Percentiles rank a stretch among this genome's conserved stretches.
Conservation (phyloP, 35 echinoderm and acorn worm species). For the Chiridota heheva region DNA sequence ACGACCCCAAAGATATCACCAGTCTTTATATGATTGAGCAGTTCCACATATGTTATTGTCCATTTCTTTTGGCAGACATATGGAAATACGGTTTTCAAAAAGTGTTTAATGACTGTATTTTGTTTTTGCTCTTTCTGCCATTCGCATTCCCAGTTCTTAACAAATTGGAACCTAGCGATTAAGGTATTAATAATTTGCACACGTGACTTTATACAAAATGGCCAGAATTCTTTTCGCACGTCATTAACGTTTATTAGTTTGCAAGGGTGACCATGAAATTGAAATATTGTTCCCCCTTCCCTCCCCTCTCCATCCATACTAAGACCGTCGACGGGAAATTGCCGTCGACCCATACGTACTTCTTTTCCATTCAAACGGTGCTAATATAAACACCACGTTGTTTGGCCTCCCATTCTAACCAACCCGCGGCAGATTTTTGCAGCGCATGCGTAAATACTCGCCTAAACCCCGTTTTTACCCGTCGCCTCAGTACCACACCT, state of each 20-base stretch:
- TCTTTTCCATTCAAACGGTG: constrained; percentile 15
- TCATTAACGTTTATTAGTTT: background rate
- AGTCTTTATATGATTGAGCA: background rate
- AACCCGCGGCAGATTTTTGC: constrained; percentile 22
- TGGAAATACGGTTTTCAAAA: background rate
- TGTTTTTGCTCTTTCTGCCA: too few relatives aligned
- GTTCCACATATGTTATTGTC: background rate
- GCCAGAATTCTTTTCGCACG: background rate
- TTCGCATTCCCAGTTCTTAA: too few relatives aligned
- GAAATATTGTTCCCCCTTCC: background rate
- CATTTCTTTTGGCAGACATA: constrained; percentile 14
- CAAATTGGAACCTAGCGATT: background rate
- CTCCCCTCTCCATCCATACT: background rate
- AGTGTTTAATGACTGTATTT: too few relatives aligned
- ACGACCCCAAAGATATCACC: constrained; percentile 8
- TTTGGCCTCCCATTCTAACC: constrained; percentile 46
- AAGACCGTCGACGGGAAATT: background rate
- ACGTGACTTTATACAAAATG: background rate
- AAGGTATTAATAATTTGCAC: too few relatives aligned
- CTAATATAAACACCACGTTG: background rate
- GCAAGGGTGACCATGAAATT: background rate
- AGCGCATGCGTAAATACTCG: constrained; percentile 4
- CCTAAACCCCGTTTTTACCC: constrained; percentile 17
- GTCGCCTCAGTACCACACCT: constrained; percentile 34
- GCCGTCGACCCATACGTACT: too few relatives aligned